Base-by-base conservation (phyloP, 2,113 vertebrate genomes). In the Okapia johnstoni region DNA sequence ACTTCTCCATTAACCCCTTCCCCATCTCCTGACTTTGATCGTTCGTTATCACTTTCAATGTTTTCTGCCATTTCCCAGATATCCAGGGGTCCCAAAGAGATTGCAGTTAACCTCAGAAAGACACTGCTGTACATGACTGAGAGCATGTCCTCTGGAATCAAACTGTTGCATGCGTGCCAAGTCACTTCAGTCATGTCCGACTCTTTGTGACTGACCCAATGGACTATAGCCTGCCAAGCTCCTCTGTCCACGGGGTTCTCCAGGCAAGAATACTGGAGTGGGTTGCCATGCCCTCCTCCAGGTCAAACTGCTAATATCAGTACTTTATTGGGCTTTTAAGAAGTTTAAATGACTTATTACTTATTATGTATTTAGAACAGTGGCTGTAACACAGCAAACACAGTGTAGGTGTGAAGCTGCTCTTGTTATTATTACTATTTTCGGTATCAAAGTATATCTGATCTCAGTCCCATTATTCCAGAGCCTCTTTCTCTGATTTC, bases 141-240 rank as follows among this genome's bases (percentile, higher is more conserved):
- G 8, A 15, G 28, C 55, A 8, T 57, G 23, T 54, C 43, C 17
- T 76, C 19, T 79, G 14, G 5, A 85, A 26, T 21, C 21, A 90
- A 83, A 90, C 7, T 91, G 15, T 15, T 73, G 66, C 36, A 40
- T 6, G 66, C 0, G 0, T 73, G n/a, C 66, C 13, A 25, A 40
- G 66, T 73, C 66, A 40, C 66, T 40, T 73, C 21, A 40, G 66
- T 40, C 66, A 23, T 25, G 66, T 23, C 19, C 0, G 9, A 70
- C 63, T 70, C 63, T 36, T 36, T 70, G 63, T 1, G 0, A 36
- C 5, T 1, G 1, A 36, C 5, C n/a, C n/a, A 23, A 12, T 12
- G 66, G 19, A 70, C 19, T n/a, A 40, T 23, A 40, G n/a, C 66
- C 66, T 40, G 66, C n/a, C 36, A 40, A 70, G 66, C 66, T 70